Evolutionary conservation across 1,140 invertebrate species (phyloP), one percentile per base, ranked within the genome.

Genomic region (Drosophila rufa): DNA sequence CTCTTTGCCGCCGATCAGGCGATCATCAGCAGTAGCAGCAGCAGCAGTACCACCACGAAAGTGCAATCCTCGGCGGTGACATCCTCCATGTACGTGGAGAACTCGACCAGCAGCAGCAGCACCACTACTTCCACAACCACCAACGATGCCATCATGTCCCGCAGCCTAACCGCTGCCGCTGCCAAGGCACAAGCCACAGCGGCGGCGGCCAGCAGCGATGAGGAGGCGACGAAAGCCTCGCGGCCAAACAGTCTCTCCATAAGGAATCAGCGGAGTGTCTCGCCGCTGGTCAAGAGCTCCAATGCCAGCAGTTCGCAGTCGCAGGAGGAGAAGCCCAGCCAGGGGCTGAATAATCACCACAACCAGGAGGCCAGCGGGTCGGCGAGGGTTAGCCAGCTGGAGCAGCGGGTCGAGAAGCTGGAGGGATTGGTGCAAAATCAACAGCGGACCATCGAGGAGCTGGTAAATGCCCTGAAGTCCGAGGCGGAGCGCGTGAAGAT

Each of bases 381-480:
- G 71, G 19, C 70, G 62, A 12, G 64, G 17, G 82, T 93, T 9
- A 53, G 66, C 1, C 92, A 94, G 22, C 57, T 94, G 6, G 87
- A 93, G 79, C 69, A 93, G 22, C 80, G 94, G 90, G 94, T 95
- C 82, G 93, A 94, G 57, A 95, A 95, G 82, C 82, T 96, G 69
- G 95, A 96, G 92, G 92, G 93, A 46, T 85, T 94, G 53, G 93
- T 95, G 76, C 94, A 95, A 85, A 92, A 93, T 75, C 95, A 95
- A 93, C 94, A 94, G 75, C 92, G 94, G 12, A 94, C 94, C 58
- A 94, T 95, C 42, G 94, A 95, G 42, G 94, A 95, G 33, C 86
- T 96, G 66, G 92, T 93, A 36, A 92, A 89, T 9, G 93, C 93
- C 71, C 80, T 95, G 47, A 93, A 93, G 7, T 82, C 93, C 30